These are phyloP conservation scores for Vannuccia rotundouncinata DNA, from an alignment of 2,888 invertebrate species.

Conservation along the genomic window DNA sequence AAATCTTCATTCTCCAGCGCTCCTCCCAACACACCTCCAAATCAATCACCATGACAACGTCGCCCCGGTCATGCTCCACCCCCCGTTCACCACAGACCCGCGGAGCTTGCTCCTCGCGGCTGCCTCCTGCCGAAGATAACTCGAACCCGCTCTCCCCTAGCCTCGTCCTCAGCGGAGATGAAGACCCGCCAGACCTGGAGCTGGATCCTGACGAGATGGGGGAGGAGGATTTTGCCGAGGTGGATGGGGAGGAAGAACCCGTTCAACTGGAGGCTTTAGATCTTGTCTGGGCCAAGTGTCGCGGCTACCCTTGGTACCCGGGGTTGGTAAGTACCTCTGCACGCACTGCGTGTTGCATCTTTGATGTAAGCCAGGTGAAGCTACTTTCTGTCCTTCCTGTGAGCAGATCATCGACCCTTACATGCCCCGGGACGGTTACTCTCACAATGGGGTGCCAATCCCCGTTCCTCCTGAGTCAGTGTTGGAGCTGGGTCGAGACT, in stretches of 20 bases:
- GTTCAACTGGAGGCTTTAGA: constrained; percentile 76
- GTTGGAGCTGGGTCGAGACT: constrained; percentile 64
- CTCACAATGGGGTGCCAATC: constrained; percentile 85
- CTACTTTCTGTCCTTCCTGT: too few species aligned
- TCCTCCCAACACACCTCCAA: too few species aligned
- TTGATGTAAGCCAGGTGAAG: too few species aligned
- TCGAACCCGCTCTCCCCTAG: neutral
- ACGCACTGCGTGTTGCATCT: too few species aligned
- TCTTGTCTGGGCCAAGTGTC: constrained; percentile 92
- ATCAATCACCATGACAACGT: too few species aligned
- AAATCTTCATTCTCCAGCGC: too few species aligned
- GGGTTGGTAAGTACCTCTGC: constrained; percentile 64
- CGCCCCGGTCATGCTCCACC: too few species aligned
- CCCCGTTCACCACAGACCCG: too few species aligned
- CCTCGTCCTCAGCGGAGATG: neutral
- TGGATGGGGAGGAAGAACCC: too few species aligned
- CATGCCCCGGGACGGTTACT: constrained; percentile 77
- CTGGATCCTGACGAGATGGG: neutral
- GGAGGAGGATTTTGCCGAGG: neutral
- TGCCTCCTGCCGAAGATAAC: too few species aligned
- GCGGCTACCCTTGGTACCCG: constrained; percentile 94
- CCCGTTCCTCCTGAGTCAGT: constrained; percentile 89
- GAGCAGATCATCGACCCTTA: constrained; percentile 83
- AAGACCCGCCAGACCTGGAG: neutral
- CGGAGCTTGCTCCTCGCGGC: too few species aligned